Base-by-base conservation (phyloP, 2,888 invertebrate species). In the Trileptium ribeirensis region DNA sequence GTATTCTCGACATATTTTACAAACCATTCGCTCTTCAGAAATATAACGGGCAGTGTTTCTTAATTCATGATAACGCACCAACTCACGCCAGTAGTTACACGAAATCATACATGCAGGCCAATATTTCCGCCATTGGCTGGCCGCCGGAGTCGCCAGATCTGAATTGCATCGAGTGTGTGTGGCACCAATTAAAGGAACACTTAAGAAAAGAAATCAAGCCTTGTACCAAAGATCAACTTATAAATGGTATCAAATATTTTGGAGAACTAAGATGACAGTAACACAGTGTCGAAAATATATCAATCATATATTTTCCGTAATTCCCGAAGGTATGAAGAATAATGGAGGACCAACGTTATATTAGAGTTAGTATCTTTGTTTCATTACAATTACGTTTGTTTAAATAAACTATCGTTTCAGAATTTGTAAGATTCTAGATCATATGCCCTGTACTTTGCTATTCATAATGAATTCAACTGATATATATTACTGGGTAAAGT, bases 151-250 rank as follows among this genome's bases (percentile, higher is more conserved):
- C 51, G 8, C 51, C 51, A 15, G 74, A 70, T 70, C 31, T 70
- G 33, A 70, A 70, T 36, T 8, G 34, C 37, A 70, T 70, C 74
- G 74, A 70, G 31, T 19, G 31, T 8, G 37, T 70, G 8, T 70
- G 74, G 74, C 74, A 70, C n/a, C 74, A 70, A 36, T n/a, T 70
- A 31, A 70, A 70, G 31, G 74, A 70, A 70, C n/a, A 70, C 74
- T 36, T 70, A 70, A 8, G 74, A 15, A 36, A 8, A 8, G 31
- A 34, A 70, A n/a, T 36, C 8, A 70, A 70, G 37, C 74, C 74
- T 64, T 24, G 19, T 15, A 70, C 8, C 37, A 34, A 34, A 70
- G 31, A 31, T 19, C 8, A 70, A 70, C n/a, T 70, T 8, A 70
- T 70, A 34, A 34, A 8, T 36, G 74, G 31, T 8, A 31, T 70